Evolutionary conservation across 2,888 invertebrate species (phyloP).

Genomic region (Drosophila mulleri): DNA sequence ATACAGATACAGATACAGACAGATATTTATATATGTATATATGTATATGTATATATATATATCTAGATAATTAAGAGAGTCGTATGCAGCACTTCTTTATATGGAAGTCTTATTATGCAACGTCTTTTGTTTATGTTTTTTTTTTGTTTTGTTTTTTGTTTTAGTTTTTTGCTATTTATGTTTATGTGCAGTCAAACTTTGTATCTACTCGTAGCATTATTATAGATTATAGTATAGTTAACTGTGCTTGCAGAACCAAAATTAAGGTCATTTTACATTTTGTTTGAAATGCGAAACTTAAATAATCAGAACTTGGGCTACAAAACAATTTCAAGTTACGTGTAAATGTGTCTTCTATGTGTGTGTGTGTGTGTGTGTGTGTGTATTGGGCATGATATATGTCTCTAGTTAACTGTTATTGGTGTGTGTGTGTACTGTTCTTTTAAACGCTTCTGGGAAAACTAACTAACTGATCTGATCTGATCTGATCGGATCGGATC

Average conservation of each 20-base stretch:
- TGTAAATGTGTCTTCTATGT: slow-evolving; percentile 33
- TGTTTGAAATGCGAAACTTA: slow-evolving; percentile 35
- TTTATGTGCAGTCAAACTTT: slow-evolving; percentile 41
- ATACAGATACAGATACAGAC: slow-evolving; percentile 1
- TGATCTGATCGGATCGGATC: not conserved
- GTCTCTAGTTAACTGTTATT: slow-evolving; percentile 22
- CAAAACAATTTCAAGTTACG: slow-evolving; percentile 51
- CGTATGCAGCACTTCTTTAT: slow-evolving; percentile 58
- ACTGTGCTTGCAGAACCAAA: slow-evolving; percentile 48
- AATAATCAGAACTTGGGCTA: slow-evolving; percentile 49
- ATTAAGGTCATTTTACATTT: slow-evolving; percentile 35
- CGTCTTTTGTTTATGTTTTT: slow-evolving; percentile 22
- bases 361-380: slow-evolving; percentile 40
- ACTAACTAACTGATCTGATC: slow-evolving; percentile 8
- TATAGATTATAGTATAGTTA: slow-evolving; percentile 10
- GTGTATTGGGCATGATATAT: slow-evolving; percentile 40
- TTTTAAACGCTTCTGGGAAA: slow-evolving; percentile 44
- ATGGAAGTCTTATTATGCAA: slow-evolving; percentile 66
- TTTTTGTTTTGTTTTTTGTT: not conserved
- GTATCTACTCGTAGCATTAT: slow-evolving; percentile 41
- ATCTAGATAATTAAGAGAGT: slow-evolving; percentile 9
- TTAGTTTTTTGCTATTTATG: not conserved
- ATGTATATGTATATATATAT: not conserved
- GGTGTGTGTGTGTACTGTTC: slow-evolving; percentile 26
- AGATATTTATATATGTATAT: slow-evolving; percentile 5